Evolutionary conservation across 2,888 invertebrate genomes (phyloP), one percentile per base, ranked within the genome.

Genomic region (Eueremaeus valkanovi): DNA sequence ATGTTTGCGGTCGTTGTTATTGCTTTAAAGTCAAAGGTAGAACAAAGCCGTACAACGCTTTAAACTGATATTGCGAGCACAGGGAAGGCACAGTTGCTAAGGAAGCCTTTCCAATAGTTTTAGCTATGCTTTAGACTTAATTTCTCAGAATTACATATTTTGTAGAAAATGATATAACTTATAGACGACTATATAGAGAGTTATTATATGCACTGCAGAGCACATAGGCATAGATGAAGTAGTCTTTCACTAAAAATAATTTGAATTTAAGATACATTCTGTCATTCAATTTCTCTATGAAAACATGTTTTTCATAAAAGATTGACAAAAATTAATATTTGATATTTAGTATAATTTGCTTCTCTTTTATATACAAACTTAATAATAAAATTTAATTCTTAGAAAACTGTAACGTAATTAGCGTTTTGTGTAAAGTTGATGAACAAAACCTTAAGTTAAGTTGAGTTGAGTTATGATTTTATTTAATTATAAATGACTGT

Each of bases 371-470:
- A 63, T 24, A 24, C 40, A 66, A 66, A 66, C 36, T 66, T 21
- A 66, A 66, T 66, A 66, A 66, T 66, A 18, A 45, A 68, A 70
- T 70, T 70, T 18, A 70, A 45, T 70, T 70, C 70, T 70, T 70
- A 70, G 70, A 21, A 70, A 70, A 45, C n/a, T 11, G 36, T 70
- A 70, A 70, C 27, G 27, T 40, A 70, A 70, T 70, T 70, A 70
- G 40, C 31, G 63, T 45, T 70, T 45, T 70, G 42, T 70, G 70
- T 40, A 45, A 70, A 70, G n/a, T 40, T 70, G 42, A 21, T 42
- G 40, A 45, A 45, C 45, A 70, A 70, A 70, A 70, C 40, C 5
- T 70, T 70, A 70, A 70, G 70, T 70, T 70, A 33, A 21, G n/a
- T 70, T 18, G 1, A 21, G 24, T 40, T 36, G 24, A 36, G 45